A percentile compares a stretch with the other conserved stretches of the same genome.
Conservation (phyloP, 2,797 vertebrate genomes). For the Enteromius argenteus region DNA sequence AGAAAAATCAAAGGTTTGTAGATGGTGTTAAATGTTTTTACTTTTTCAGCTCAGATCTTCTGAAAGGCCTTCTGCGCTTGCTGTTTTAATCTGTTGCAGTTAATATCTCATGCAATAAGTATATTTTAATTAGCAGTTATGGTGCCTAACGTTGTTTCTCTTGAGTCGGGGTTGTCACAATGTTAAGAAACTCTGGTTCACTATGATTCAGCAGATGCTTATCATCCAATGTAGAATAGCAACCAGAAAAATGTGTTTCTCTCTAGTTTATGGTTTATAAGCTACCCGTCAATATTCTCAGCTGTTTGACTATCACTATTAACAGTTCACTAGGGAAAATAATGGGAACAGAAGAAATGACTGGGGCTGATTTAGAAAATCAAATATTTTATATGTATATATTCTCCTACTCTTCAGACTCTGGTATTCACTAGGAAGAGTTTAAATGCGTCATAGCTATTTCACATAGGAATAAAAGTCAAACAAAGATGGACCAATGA, state of each 20-base stretch:
- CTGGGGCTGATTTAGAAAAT: not conserved
- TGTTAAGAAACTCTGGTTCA: not conserved
- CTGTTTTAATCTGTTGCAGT: not conserved
- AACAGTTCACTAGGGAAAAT: not conserved
- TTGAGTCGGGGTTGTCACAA: not conserved
- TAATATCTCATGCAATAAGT: not conserved
- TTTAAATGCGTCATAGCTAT: slow-evolving; percentile 62
- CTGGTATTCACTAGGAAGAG: not conserved
- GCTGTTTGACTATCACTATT: not conserved
- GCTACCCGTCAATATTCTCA: not conserved
- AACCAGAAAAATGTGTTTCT: not conserved
- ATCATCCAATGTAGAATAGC: not conserved
- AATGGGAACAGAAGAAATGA: not conserved
- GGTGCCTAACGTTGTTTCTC: not conserved
- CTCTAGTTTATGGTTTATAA: slow-evolving; percentile 12
- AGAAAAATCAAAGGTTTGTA: slow-evolving; percentile 5
- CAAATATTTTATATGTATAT: too few relatives aligned
- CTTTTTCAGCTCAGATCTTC: not conserved
- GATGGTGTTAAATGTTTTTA: not conserved
- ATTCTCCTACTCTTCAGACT: not conserved
- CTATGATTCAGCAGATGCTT: not conserved
- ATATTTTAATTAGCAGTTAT: not conserved
- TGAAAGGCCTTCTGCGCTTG: not conserved
- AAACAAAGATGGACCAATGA: slow-evolving; percentile 67
- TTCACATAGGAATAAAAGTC: slow-evolving; percentile 69